These are phyloP conservation scores for Calameuta pallipes DNA, from an alignment of 2,888 invertebrate genomes.

Conservation along the genomic window DNA sequence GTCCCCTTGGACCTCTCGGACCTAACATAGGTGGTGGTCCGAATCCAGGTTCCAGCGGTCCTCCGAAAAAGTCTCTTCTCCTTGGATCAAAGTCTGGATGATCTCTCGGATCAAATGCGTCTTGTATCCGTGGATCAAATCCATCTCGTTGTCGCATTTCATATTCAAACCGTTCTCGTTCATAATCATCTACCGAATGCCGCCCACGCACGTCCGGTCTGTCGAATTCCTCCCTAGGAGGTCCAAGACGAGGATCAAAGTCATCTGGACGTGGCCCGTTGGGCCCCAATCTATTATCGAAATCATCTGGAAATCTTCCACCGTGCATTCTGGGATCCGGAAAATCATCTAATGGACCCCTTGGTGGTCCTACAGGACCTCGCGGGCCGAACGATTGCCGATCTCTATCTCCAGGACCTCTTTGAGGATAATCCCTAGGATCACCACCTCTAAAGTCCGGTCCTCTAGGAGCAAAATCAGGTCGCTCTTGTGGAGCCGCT, in stretches of 20 bases:
- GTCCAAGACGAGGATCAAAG: slow-evolving; percentile 46
- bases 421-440: slow-evolving; percentile 47
- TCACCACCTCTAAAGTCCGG: slow-evolving; percentile 54
- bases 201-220: slow-evolving; percentile 51
- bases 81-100: slow-evolving; percentile 61
- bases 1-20: slow-evolving; percentile 57
- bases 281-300: slow-evolving; percentile 54
- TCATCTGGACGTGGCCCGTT: slow-evolving; percentile 55
- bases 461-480: slow-evolving; percentile 50
- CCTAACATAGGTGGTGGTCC: slow-evolving; percentile 61
- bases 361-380: slow-evolving; percentile 30
- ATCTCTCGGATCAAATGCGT: slow-evolving; percentile 57
- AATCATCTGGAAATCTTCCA: slow-evolving; percentile 54
- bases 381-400: slow-evolving; percentile 47
- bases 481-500: slow-evolving; percentile 46
- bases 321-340: slow-evolving; percentile 50
- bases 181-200: slow-evolving; percentile 54
- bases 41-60: slow-evolving; percentile 54
- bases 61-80: slow-evolving; percentile 60
- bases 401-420: slow-evolving; percentile 46
- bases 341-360: slow-evolving; percentile 50
- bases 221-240: slow-evolving; percentile 55
- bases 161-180: slow-evolving; percentile 60
- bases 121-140: slow-evolving; percentile 58
- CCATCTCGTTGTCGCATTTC: slow-evolving; percentile 58